Percentiles rank a stretch among this genome's conserved stretches.
Evolutionary conservation across 2,888 invertebrate genomes (phyloP).

Genomic region (Dimorphilus gyrociliatus): DNA sequence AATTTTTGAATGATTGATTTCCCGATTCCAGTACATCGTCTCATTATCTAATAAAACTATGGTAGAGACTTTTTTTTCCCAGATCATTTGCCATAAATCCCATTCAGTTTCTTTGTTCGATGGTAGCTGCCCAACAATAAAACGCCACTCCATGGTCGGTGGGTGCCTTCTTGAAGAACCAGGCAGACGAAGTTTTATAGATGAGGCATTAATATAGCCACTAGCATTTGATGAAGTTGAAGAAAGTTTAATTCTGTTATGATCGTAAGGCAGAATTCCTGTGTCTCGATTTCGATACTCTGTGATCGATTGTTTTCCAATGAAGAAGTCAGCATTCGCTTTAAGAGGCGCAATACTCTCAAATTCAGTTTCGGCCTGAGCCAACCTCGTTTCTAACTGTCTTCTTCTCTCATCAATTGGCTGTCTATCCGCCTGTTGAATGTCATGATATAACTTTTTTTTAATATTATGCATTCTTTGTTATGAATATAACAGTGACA

Average conservation of each 20-base stretch:
- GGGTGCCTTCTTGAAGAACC: too few species aligned
- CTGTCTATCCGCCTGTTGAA: too few species aligned
- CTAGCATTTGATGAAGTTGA: slow-evolving; percentile 63
- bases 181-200: slow-evolving; percentile 71
- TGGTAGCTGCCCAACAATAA: slow-evolving; percentile 61
- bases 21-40: slow-evolving; percentile 21
- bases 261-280: slow-evolving; percentile 73
- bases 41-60: slow-evolving; percentile 16
- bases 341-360: slow-evolving; percentile 63
- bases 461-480: too few species aligned
- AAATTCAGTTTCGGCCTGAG: too few species aligned
- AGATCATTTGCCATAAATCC: slow-evolving; percentile 73
- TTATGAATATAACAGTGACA: too few species aligned
- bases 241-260: slow-evolving; percentile 65
- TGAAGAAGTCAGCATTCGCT: slow-evolving; percentile 24
- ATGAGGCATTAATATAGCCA: slow-evolving; percentile 83
- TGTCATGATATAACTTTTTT: too few species aligned
- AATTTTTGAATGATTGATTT: too few species aligned
- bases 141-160: slow-evolving; percentile 65
- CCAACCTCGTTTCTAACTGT: too few species aligned
- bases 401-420: too few species aligned
- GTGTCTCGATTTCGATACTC: slow-evolving; percentile 44
- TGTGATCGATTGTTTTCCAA: slow-evolving; percentile 55
- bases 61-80: slow-evolving; percentile 63
- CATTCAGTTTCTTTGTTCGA: slow-evolving; percentile 45